Evolutionary conservation across 2,888 invertebrate genomes (phyloP).

Genomic region (Lycocerus yunnanus): DNA sequence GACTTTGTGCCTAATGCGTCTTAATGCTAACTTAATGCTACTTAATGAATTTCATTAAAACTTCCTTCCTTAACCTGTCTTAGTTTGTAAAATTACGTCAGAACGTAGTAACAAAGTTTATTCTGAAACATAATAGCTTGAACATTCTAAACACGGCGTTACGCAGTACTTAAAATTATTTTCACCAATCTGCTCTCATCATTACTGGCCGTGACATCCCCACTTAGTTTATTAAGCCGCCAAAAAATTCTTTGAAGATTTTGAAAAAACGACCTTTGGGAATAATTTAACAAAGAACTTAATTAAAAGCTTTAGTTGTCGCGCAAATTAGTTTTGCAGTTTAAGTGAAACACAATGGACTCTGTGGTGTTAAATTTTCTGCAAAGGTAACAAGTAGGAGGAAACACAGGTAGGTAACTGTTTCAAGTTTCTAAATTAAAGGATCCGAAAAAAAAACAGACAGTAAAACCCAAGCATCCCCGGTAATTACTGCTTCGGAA

Average conservation of each 20-base stretch:
- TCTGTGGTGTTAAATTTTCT: background rate
- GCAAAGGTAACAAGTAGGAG: too few relatives aligned
- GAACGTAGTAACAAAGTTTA: conserved; percentile 4
- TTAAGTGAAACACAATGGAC: background rate
- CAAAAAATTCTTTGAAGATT: background rate
- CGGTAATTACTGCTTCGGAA: background rate
- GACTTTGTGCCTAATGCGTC: conserved; percentile 31
- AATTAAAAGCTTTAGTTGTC: background rate
- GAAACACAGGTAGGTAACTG: too few relatives aligned
- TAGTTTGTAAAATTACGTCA: conserved; percentile 13
- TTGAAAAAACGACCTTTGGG: background rate
- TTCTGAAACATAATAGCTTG: conserved; percentile 6
- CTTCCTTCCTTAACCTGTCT: conserved; percentile 22
- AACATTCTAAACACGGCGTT: conserved; percentile 11
- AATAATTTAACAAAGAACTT: background rate
- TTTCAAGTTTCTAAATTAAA: background rate
- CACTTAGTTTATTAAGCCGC: background rate
- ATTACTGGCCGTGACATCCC: background rate
- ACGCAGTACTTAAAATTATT: conserved; percentile 18
- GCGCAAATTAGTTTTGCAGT: background rate
- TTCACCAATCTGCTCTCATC: background rate
- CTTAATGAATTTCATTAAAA: conserved; percentile 38
- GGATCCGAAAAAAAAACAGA: background rate
- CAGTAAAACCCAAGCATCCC: background rate
- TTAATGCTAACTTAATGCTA: conserved; percentile 33